Conservation (phyloP, 2,797 vertebrate species). For the Lacerta viridis region DNA sequence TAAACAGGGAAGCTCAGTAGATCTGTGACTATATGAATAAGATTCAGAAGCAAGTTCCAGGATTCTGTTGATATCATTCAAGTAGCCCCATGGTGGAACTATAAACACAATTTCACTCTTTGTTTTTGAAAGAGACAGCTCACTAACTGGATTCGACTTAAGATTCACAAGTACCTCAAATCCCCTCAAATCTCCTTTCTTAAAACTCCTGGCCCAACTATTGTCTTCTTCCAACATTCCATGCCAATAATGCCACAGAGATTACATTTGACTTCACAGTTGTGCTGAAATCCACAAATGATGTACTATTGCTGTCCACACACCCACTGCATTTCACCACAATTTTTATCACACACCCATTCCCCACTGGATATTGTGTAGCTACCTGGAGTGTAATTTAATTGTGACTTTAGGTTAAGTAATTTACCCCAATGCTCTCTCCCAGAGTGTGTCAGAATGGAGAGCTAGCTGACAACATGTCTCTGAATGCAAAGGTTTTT, state of each 20-base stretch:
- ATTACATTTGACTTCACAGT: not conserved
- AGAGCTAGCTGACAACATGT: not conserved
- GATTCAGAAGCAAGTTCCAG: not conserved
- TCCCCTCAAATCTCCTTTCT: conserved; percentile 45
- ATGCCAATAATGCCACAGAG: not conserved
- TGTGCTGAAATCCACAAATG: not conserved
- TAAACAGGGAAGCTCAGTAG: no score
- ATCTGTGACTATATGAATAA: no score
- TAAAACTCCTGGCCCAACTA: conserved; percentile 39
- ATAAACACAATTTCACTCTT: conserved; percentile 35
- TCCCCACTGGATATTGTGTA: not conserved
- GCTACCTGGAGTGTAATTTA: not conserved
- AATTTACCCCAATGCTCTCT: conserved; percentile 6
- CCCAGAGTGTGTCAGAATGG: not conserved
- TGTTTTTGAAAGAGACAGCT: not conserved
- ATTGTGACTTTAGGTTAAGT: not conserved
- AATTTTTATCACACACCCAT: conserved; percentile 4
- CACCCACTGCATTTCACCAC: not conserved
- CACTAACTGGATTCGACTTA: conserved; percentile 17
- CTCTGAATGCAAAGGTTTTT: conserved; percentile 5
- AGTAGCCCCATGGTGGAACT: not conserved
- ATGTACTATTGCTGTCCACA: not conserved
- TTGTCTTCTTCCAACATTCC: not conserved
- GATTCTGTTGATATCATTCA: not conserved
- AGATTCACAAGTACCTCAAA: conserved; percentile 53